A percentile compares a stretch with the other conserved stretches of the same genome.
These are phyloP conservation scores for Leuctra nigra DNA, from an alignment of 2,888 invertebrate species.

Conservation along the genomic window DNA sequence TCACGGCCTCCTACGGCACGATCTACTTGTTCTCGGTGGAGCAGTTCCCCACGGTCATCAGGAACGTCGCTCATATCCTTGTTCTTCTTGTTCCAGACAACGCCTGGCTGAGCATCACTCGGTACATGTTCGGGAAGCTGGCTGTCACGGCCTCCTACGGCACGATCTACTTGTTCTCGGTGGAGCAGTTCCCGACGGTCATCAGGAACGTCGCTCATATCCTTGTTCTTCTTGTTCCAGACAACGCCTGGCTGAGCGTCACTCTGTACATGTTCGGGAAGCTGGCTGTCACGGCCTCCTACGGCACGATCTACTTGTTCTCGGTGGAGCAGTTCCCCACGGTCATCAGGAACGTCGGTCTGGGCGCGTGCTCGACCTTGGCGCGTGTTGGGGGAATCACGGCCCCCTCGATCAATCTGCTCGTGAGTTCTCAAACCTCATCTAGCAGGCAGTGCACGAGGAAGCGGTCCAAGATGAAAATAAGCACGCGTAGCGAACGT, in stretches of 20 bases:
- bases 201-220: conserved; percentile 35
- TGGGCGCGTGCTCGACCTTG: conserved; percentile 36
- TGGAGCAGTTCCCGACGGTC: conserved; percentile 36
- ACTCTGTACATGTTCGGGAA: conserved; percentile 37
- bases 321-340: conserved; percentile 36
- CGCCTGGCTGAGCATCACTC: conserved; percentile 32
- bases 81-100: conserved; percentile 28
- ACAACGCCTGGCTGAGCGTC: conserved; percentile 31
- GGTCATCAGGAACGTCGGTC: conserved; percentile 34
- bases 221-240: conserved; percentile 28
- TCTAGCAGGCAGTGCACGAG: too few relatives aligned
- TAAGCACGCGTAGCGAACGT: too few relatives aligned
- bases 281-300: conserved; percentile 36
- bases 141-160: conserved; percentile 36
- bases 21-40: conserved; percentile 35
- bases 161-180: conserved; percentile 34
- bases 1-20: conserved; percentile 36
- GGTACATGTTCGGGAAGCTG: conserved; percentile 37
- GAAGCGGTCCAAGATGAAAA: too few relatives aligned
- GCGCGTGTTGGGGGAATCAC: conserved; percentile 36
- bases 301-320: conserved; percentile 35
- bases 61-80: too few relatives aligned
- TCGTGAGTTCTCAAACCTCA: too few relatives aligned
- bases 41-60: conserved; percentile 35
- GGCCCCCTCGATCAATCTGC: conserved; percentile 32